phyloP scores from a whole-genome alignment of 35 echinoderm and acorn worm species.

The Amphiura filiformis region DNA sequence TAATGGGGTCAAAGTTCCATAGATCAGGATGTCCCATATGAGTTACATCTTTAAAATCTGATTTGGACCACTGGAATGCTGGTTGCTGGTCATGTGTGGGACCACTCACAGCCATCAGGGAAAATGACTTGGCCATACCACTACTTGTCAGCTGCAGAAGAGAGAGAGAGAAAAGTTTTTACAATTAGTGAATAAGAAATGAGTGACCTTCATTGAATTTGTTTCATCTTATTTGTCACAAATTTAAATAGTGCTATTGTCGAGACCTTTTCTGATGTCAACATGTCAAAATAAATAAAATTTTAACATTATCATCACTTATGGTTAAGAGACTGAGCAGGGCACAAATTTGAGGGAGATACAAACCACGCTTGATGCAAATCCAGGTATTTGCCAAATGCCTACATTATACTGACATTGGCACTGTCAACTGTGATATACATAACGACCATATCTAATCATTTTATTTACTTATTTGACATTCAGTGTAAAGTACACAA shows the following conservation, averaged over 20 bases:
- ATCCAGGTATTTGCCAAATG: too few species aligned
- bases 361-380: too few species aligned
- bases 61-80: conserved; percentile 93
- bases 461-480: too few species aligned
- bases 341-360: too few species aligned
- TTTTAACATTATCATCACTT: too few species aligned
- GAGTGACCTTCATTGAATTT: background rate
- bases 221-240: background rate
- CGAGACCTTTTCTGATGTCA: background rate
- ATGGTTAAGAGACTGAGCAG: too few species aligned
- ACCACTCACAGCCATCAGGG: conserved; percentile 85
- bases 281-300: too few species aligned
- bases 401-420: too few species aligned
- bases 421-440: too few species aligned
- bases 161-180: background rate
- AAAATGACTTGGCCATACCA: conserved; percentile 58
- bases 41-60: conserved; percentile 46
- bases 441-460: too few species aligned
- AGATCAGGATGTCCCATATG: conserved; percentile 85
- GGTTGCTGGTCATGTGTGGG: conserved; percentile 92
- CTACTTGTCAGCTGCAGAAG: conserved; percentile 73
- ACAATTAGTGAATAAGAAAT: background rate
- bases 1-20: conserved; percentile 74
- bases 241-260: too few species aligned
- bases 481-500: too few species aligned